Conservation (phyloP, 2,888 invertebrate genomes). For the Catocala nupta region DNA sequence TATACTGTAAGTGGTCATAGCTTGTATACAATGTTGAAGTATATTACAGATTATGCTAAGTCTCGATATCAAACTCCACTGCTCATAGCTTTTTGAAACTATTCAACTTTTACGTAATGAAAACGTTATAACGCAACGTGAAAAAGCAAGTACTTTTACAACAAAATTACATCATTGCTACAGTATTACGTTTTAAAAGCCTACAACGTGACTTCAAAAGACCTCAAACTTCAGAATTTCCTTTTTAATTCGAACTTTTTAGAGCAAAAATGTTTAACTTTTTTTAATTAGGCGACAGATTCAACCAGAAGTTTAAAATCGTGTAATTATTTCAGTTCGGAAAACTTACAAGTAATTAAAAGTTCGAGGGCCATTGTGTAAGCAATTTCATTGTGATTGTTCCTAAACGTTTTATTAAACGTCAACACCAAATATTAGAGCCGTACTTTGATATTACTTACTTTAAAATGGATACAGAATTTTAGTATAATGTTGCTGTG, state of each 20-base stretch:
- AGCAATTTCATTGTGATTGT: slow-evolving; percentile 1
- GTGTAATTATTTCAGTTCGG: slow-evolving; percentile 27
- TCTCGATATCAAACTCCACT: too few relatives aligned
- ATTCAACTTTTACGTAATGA: too few relatives aligned
- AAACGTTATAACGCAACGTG: too few relatives aligned
- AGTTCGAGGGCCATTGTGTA: background rate
- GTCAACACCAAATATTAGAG: slow-evolving; percentile 1
- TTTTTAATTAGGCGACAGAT: slow-evolving; percentile 37
- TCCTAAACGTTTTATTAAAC: background rate
- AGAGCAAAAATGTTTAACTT: slow-evolving; percentile 13
- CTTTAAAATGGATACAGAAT: background rate
- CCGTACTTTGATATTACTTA: background rate
- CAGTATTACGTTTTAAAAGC: background rate
- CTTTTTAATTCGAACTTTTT: too few relatives aligned
- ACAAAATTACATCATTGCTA: too few relatives aligned
- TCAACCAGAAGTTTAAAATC: slow-evolving; percentile 21
- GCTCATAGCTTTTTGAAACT: too few relatives aligned
- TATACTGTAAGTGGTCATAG: too few relatives aligned
- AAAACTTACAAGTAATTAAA: slow-evolving; percentile 26
- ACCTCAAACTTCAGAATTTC: too few relatives aligned
- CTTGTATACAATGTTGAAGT: too few relatives aligned
- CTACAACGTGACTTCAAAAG: background rate
- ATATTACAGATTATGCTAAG: too few relatives aligned
- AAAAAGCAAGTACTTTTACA: too few relatives aligned
- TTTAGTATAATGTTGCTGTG: too few relatives aligned